A percentile compares a stretch with the other conserved stretches of the same genome.
Conservation (phyloP, 2,797 vertebrate genomes). For the Monodelphis domestica region DNA sequence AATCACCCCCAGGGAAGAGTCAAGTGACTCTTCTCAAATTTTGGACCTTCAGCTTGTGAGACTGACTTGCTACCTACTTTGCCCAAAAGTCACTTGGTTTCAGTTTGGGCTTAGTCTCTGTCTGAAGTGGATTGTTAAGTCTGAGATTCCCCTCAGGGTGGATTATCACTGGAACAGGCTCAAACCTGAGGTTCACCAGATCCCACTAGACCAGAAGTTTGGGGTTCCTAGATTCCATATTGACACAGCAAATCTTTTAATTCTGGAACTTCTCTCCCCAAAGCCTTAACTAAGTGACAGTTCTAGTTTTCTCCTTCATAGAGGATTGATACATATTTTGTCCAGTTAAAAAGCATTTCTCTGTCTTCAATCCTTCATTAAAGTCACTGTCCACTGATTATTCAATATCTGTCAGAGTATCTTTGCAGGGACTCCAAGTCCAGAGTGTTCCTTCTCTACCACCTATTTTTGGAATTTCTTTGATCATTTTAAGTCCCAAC, state of each 20-base stretch:
- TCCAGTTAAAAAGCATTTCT: neutral
- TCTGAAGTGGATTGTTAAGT: no score
- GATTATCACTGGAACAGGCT: no score
- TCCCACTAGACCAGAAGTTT: no score
- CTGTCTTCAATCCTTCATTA: neutral
- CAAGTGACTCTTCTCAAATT: no score
- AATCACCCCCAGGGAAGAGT: no score
- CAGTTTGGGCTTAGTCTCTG: no score
- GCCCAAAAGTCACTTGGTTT: no score
- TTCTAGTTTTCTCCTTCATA: neutral
- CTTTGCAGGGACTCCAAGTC: neutral
- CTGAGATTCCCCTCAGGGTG: no score
- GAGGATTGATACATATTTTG: neutral
- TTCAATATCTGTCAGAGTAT: neutral
- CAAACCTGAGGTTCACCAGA: no score
- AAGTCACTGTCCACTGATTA: neutral
- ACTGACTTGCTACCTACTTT: no score
- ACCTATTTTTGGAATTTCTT: neutral
- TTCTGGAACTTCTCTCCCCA: neutral
- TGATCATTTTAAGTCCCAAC: neutral
- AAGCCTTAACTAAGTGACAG: neutral
- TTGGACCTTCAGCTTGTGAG: no score
- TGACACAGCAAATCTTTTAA: neutral
- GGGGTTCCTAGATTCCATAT: no score
- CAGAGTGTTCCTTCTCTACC: neutral